These are phyloP conservation scores for Cantharis rustica DNA, from an alignment of 2,888 invertebrate genomes.

Conservation along the genomic window DNA sequence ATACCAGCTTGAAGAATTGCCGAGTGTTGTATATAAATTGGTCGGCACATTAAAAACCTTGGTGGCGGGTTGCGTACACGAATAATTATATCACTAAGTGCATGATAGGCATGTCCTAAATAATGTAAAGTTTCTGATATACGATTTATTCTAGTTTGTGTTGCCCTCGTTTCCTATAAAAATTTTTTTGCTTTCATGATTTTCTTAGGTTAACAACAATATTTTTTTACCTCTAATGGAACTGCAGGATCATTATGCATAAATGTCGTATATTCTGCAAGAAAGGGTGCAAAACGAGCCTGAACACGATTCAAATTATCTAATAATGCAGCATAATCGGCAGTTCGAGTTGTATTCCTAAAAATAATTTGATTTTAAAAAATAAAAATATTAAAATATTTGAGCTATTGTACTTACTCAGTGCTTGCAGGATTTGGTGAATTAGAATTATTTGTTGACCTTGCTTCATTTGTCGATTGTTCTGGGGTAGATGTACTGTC, in stretches of 20 bases:
- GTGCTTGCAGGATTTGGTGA: background rate
- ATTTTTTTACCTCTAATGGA: constrained; percentile 47
- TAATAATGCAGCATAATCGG: constrained; percentile 62
- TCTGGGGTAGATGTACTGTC: background rate
- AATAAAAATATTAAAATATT: background rate
- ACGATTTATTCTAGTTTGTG: constrained; percentile 72
- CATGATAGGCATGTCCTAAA: constrained; percentile 87
- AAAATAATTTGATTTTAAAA: background rate
- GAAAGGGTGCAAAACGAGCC: constrained; percentile 67
- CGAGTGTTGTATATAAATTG: constrained; percentile 72
- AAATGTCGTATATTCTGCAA: constrained; percentile 66
- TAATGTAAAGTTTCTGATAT: constrained; percentile 83
- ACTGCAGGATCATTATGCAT: constrained; percentile 66
- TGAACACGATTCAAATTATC: constrained; percentile 61
- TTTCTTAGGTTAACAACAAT: background rate
- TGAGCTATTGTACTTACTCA: background rate
- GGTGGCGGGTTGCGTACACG: constrained; percentile 71
- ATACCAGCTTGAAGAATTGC: constrained; percentile 69
- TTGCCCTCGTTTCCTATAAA: constrained; percentile 57
- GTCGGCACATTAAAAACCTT: constrained; percentile 70
- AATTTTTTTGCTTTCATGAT: constrained; percentile 40
- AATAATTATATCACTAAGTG: constrained; percentile 83
- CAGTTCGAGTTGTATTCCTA: background rate
- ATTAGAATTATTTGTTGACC: background rate
- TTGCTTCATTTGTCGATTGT: background rate